A percentile compares a stretch with the other conserved stretches of the same genome.
phyloP scores from a whole-genome alignment of 2,113 vertebrate genomes.

The Climacteris rufus region DNA sequence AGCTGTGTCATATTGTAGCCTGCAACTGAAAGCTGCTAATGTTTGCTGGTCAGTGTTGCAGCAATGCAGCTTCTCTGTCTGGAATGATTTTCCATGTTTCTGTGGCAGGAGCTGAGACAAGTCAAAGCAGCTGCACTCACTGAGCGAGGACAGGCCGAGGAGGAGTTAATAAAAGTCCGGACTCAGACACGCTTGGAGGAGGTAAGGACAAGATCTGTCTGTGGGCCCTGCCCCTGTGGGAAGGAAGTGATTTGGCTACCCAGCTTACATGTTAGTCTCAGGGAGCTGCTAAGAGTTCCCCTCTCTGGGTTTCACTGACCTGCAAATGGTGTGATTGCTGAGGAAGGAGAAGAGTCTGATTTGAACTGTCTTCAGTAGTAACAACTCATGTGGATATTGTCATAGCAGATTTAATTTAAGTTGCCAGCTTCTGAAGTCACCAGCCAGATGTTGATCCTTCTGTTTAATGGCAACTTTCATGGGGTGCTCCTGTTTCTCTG shows the following conservation, averaged over 20 bases:
- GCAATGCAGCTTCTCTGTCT: background rate
- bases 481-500: background rate
- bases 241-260: background rate
- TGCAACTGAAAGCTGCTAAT: fast-evolving
- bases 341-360: background rate
- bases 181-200: constrained; percentile 83
- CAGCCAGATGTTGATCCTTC: background rate
- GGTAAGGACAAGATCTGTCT: constrained; percentile 66
- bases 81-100: background rate
- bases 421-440: background rate
- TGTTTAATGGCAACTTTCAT: background rate
- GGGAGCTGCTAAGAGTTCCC: background rate
- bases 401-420: background rate
- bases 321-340: background rate
- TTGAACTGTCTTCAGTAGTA: background rate
- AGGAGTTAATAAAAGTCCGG: constrained; percentile 81
- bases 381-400: background rate
- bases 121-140: constrained; percentile 73
- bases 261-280: background rate
- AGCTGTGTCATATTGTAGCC: background rate
- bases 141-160: constrained; percentile 81
- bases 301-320: background rate
- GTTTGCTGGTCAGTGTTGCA: background rate
- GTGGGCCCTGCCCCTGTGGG: background rate
- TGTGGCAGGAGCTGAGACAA: constrained; percentile 83